Percentiles rank a stretch among this genome's conserved stretches.
phyloP scores from a whole-genome alignment of 2,888 invertebrate genomes.

The Timandra comae region DNA sequence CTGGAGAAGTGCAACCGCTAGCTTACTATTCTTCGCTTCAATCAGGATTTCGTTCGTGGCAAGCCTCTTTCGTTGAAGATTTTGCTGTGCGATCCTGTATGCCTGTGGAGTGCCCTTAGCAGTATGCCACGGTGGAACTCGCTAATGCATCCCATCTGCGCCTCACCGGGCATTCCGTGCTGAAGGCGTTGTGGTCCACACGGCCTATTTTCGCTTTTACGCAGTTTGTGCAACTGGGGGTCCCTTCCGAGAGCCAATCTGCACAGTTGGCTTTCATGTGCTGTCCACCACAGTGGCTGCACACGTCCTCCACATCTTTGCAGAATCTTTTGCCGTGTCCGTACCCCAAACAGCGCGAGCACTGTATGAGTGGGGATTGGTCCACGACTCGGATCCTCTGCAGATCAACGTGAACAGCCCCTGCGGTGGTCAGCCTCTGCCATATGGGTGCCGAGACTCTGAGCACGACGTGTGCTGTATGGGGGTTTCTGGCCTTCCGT shows the following conservation, averaged over 20 bases:
- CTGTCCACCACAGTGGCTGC: slow-evolving; percentile 12
- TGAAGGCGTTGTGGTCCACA: slow-evolving; percentile 6
- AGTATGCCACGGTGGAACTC: neutral
- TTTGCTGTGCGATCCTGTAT: too few relatives aligned
- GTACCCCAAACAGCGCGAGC: slow-evolving; percentile 10
- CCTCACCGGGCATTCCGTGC: slow-evolving; percentile 1
- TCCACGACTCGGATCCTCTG: slow-evolving; percentile 5
- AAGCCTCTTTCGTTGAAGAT: neutral
- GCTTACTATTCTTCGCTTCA: neutral
- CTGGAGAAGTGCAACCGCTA: neutral
- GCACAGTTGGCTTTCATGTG: slow-evolving; percentile 1
- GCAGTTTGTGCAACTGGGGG: slow-evolving; percentile 6
- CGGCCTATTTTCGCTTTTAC: neutral
- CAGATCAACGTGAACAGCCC: neutral
- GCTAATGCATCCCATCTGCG: slow-evolving; percentile 5
- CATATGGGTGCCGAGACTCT: neutral
- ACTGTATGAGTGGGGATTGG: slow-evolving; percentile 16
- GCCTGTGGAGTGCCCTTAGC: too few relatives aligned
- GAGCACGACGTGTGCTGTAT: neutral
- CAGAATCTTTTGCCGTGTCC: slow-evolving; percentile 11
- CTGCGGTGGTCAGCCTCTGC: neutral
- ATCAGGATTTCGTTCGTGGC: neutral
- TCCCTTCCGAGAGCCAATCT: neutral
- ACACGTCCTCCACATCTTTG: slow-evolving; percentile 3
- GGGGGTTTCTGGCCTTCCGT: neutral